A percentile compares a stretch with the other conserved stretches of the same genome.
phyloP scores from a whole-genome alignment of 2,113 vertebrate species.

The Dasyprocta punctata region DNA sequence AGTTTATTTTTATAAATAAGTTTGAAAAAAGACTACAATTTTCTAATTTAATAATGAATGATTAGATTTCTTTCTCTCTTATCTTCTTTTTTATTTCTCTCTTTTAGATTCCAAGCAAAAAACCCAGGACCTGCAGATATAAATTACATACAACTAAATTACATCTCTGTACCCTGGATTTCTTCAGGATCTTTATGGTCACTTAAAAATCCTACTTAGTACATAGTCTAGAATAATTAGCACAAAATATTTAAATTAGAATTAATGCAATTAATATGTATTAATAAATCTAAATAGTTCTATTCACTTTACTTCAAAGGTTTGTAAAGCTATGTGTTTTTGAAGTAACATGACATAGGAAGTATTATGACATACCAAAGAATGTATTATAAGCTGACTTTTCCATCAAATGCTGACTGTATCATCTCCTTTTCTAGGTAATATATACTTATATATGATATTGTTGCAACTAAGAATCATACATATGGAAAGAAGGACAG shows the following conservation, averaged over 20 bases:
- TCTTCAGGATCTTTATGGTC: background rate
- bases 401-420: background rate
- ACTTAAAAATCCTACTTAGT: background rate
- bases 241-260: background rate
- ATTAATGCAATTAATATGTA: background rate
- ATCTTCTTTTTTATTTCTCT: background rate
- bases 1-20: background rate
- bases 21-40: background rate
- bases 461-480: background rate
- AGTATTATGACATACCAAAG: background rate
- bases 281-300: background rate
- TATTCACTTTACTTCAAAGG: background rate
- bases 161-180: background rate
- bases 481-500: accelerated
- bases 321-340: background rate
- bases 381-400: background rate
- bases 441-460: background rate
- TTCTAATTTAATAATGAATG: background rate
- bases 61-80: background rate
- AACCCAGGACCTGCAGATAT: background rate
- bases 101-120: background rate
- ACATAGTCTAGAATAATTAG: background rate
- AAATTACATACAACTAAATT: background rate
- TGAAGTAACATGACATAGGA: background rate
- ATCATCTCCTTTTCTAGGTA: background rate